Evolutionary conservation across 2,797 vertebrate species (phyloP).

Genomic region (Stomatorhinus walkeri): DNA sequence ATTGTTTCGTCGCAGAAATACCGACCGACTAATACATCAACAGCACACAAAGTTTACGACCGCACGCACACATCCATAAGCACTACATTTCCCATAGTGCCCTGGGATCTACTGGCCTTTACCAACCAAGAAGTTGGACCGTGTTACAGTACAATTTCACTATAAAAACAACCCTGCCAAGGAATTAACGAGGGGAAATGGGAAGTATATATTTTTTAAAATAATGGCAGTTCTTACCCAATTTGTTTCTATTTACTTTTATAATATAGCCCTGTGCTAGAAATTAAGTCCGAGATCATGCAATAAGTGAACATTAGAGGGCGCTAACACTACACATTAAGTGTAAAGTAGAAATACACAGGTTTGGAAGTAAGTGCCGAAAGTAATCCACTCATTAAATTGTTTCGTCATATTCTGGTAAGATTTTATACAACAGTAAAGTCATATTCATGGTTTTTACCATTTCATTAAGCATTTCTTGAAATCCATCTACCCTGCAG

Average conservation of each 20-base stretch:
- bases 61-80: not conserved
- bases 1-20: not conserved
- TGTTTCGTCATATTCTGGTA: not conserved
- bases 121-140: not conserved
- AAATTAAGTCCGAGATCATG: not conserved
- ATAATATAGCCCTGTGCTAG: not conserved
- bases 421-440: not conserved
- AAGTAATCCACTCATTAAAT: not conserved
- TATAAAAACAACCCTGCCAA: not conserved
- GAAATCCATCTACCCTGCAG: not conserved
- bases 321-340: not conserved
- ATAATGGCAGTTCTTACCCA: not conserved
- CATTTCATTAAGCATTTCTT: not conserved
- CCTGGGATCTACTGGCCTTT: not conserved
- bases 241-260: not conserved
- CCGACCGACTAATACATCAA: not conserved
- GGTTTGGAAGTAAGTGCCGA: not conserved
- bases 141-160: not conserved
- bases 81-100: not conserved
- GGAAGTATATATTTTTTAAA: not conserved
- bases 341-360: not conserved
- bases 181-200: not conserved
- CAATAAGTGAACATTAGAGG: not conserved
- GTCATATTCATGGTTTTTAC: not conserved
- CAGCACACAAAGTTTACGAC: not conserved